Evolutionary conservation across 2,113 vertebrate species (phyloP).

Genomic region (Dasypus novemcinctus): DNA sequence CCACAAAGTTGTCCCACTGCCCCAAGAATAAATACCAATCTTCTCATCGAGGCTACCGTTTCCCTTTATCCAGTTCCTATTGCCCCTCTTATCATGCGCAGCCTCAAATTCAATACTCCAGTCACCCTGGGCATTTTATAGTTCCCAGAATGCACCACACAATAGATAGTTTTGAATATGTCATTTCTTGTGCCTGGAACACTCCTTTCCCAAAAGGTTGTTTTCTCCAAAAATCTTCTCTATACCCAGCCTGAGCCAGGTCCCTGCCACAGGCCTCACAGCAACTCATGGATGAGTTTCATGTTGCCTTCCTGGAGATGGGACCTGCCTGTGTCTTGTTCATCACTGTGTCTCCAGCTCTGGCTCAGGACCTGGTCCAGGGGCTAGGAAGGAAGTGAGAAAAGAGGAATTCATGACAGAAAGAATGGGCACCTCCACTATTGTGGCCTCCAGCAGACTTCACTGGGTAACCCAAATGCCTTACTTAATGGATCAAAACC

Average conservation of each 20-base stretch:
- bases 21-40: neutral
- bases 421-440: neutral
- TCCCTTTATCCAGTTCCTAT: neutral
- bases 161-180: neutral
- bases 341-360: neutral
- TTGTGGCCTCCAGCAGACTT: neutral
- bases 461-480: neutral
- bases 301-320: neutral
- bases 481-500: neutral
- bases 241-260: neutral
- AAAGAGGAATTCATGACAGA: neutral
- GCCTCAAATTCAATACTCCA: neutral
- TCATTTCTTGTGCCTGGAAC: neutral
- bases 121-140: neutral
- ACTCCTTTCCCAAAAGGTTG: neutral
- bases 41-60: neutral
- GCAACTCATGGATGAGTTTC: neutral
- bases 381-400: neutral
- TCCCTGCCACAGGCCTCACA: neutral
- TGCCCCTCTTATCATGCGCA: neutral
- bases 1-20: neutral
- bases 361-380: neutral
- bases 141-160: neutral
- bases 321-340: neutral
- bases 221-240: neutral